Evolutionary conservation across 2,113 vertebrate species (phyloP).

Genomic region (Myiozetetes cayanensis): DNA sequence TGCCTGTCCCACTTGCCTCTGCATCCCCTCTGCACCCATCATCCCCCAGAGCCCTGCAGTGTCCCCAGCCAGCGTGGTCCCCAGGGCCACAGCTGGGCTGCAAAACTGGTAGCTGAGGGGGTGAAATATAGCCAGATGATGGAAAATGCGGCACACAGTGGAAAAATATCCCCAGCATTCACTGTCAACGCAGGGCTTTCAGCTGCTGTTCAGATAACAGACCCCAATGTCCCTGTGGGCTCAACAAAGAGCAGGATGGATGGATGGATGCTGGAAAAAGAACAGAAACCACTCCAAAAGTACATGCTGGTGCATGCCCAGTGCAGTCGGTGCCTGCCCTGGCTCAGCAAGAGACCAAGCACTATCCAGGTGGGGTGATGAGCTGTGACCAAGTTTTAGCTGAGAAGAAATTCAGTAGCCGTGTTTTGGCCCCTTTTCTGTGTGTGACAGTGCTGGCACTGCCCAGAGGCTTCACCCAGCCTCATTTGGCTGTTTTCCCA

Average conservation of each 20-base stretch:
- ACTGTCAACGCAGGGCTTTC: background rate
- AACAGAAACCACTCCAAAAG: background rate
- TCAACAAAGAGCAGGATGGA: background rate
- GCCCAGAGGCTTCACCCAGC: background rate
- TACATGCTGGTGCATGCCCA: fast-evolving
- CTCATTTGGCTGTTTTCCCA: background rate
- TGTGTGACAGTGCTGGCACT: background rate
- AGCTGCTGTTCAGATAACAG: background rate
- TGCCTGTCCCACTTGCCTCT: fast-evolving
- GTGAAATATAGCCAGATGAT: background rate
- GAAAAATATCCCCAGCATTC: background rate
- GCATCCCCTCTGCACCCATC: fast-evolving
- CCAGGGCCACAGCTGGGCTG: background rate
- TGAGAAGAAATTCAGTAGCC: background rate
- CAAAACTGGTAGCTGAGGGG: fast-evolving
- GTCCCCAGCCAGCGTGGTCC: background rate
- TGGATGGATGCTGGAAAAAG: background rate
- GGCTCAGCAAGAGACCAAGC: background rate
- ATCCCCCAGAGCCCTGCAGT: fast-evolving
- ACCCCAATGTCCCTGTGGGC: fast-evolving
- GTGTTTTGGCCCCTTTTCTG: background rate
- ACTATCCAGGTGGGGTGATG: fast-evolving
- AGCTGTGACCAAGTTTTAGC: background rate
- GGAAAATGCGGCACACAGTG: background rate
- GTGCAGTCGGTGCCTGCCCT: fast-evolving